These are phyloP conservation scores for Microctenopoma steveboyesi DNA, from an alignment of 2,797 vertebrate species.

Conservation along the genomic window DNA sequence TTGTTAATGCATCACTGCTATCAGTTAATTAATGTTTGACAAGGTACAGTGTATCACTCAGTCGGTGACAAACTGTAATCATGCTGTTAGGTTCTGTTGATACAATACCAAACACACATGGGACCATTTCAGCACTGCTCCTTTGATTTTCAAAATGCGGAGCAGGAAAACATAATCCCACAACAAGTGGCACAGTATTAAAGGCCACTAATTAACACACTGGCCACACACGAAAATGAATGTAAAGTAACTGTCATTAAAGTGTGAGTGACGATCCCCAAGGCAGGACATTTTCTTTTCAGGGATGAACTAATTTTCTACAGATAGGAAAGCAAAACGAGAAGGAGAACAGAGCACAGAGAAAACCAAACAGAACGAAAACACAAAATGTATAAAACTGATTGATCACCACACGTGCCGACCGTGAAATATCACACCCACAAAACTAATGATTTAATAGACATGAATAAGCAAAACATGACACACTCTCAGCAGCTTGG, in stretches of 20 bases:
- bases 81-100: conserved; percentile 73
- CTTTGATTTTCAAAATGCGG: conserved; percentile 71
- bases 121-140: conserved; percentile 70
- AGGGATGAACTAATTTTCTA: conserved; percentile 42
- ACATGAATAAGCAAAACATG: conserved; percentile 57
- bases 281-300: conserved; percentile 42
- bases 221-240: conserved; percentile 61
- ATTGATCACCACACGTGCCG: conserved; percentile 35
- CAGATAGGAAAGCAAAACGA: conserved; percentile 18
- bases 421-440: conserved; percentile 24
- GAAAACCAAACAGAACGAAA: background rate
- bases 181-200: conserved; percentile 76
- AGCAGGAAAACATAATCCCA: conserved; percentile 71
- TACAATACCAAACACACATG: conserved; percentile 76
- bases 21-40: conserved; percentile 84
- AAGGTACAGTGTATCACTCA: conserved; percentile 78
- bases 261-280: conserved; percentile 59
- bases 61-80: conserved; percentile 75
- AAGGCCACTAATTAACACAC: conserved; percentile 77
- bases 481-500: conserved; percentile 47
- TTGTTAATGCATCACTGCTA: conserved; percentile 68
- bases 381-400: conserved; percentile 14
- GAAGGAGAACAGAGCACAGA: background rate
- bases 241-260: conserved; percentile 55
- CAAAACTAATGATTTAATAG: conserved; percentile 41